These are phyloP conservation scores for Oscheius sp. DNA, from an alignment of 2,888 invertebrate genomes.

Conservation along the genomic window DNA sequence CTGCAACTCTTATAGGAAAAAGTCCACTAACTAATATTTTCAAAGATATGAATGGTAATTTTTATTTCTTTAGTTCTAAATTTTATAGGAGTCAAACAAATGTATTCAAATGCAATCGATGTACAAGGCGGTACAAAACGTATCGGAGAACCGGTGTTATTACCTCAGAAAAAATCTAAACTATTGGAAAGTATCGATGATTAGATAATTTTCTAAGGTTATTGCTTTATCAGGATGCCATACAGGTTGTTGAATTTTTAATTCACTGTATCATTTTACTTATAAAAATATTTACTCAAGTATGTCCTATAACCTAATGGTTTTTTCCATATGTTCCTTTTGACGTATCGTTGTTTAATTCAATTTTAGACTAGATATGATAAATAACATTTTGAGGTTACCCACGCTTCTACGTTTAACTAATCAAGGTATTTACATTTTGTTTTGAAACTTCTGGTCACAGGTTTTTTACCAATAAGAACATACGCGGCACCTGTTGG, in stretches of 20 bases:
- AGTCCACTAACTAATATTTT: slow-evolving; percentile 29
- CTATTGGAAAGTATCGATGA: slow-evolving; percentile 15
- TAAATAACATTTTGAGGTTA: background rate
- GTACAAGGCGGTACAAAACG: background rate
- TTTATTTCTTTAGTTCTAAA: slow-evolving; percentile 8
- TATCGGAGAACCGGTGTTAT: background rate
- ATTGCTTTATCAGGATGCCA: background rate
- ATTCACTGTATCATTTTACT: background rate
- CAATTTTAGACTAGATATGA: background rate
- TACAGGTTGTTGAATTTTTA: background rate
- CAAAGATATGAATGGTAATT: slow-evolving; percentile 25
- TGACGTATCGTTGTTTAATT: background rate
- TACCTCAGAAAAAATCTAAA: slow-evolving; percentile 16
- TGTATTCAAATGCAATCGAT: slow-evolving; percentile 31
- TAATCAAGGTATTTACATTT: background rate
- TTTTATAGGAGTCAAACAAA: slow-evolving; percentile 33
- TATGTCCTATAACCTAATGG: background rate
- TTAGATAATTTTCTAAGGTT: background rate
- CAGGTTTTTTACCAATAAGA: slow-evolving; percentile 1
- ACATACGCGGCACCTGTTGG: slow-evolving; percentile 34
- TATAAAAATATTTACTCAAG: background rate
- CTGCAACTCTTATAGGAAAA: slow-evolving; percentile 23
- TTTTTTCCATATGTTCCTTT: background rate
- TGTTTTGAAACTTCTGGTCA: background rate
- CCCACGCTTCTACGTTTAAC: background rate